Evolutionary conservation across 2,888 invertebrate species (phyloP).

Genomic region (Vandiemenella viatica): DNA sequence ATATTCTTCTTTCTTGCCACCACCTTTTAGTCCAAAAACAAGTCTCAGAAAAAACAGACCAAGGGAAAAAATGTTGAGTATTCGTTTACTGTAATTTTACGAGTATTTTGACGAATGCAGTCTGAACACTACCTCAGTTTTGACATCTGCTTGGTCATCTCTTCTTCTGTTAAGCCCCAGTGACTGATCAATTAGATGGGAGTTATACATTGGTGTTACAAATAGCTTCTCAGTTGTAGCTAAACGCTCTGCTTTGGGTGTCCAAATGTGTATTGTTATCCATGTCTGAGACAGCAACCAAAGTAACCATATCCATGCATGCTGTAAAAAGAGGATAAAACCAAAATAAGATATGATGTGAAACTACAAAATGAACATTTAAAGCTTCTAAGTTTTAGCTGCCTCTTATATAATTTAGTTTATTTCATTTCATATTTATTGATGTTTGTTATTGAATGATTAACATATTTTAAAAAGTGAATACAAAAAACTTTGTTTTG

Average conservation of each 20-base stretch:
- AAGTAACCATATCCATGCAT: constrained; percentile 62
- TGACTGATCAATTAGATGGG: constrained; percentile 70
- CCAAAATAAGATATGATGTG: not conserved
- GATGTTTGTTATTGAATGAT: too few relatives aligned
- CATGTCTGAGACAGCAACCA: constrained; percentile 76
- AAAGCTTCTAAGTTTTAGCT: too few relatives aligned
- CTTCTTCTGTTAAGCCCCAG: constrained; percentile 65
- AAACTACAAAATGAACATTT: too few relatives aligned
- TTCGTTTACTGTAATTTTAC: not conserved
- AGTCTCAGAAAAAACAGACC: too few relatives aligned
- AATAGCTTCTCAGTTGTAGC: constrained; percentile 75
- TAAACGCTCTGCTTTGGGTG: constrained; percentile 63
- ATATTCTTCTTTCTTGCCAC: too few relatives aligned
- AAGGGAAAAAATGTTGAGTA: too few relatives aligned
- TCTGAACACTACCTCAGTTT: constrained; percentile 22
- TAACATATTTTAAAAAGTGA: too few relatives aligned
- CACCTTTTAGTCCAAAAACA: too few relatives aligned
- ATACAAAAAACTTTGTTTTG: too few relatives aligned
- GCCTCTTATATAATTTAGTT: too few relatives aligned
- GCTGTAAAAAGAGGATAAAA: constrained; percentile 26
- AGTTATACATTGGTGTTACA: constrained; percentile 68
- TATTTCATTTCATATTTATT: too few relatives aligned
- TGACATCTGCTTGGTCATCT: constrained; percentile 37
- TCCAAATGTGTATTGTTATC: constrained; percentile 78
- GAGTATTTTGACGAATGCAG: not conserved